phyloP scores from a whole-genome alignment of 2,113 vertebrate species.

The Megaceryle torquata region DNA sequence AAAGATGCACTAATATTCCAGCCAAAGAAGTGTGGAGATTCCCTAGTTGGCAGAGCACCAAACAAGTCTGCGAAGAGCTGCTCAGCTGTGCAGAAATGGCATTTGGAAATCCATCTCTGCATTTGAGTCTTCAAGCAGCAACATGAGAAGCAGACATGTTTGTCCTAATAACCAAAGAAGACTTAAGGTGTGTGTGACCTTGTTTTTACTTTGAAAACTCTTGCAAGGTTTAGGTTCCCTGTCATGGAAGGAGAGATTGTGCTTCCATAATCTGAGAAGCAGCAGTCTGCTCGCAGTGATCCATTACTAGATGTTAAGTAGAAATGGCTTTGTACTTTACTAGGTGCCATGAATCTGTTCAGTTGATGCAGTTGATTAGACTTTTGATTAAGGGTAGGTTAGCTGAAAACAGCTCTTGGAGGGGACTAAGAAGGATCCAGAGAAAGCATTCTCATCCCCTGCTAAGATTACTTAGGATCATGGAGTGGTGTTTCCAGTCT shows the following conservation, averaged over 20 bases:
- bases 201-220: neutral
- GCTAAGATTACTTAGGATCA: neutral
- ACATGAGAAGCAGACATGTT: neutral
- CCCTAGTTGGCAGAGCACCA: neutral
- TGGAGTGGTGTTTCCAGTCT: conserved; percentile 32
- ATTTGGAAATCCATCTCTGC: neutral
- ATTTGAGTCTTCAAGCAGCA: neutral
- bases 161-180: neutral
- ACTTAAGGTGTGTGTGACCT: neutral
- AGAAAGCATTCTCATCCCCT: neutral
- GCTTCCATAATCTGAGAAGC: neutral
- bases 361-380: neutral
- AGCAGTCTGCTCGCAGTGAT: neutral
- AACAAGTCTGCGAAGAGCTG: neutral
- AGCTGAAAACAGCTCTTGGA: neutral
- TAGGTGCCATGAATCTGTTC: neutral
- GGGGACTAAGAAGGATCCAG: conserved; percentile 2
- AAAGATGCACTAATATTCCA: neutral
- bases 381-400: neutral
- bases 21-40: neutral
- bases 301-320: neutral
- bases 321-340: neutral
- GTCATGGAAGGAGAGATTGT: neutral
- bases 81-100: neutral
- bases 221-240: neutral